Percentiles rank a stretch among this genome's conserved stretches.
These are phyloP conservation scores for Sapayoa aenigma DNA, from an alignment of 2,113 vertebrate species.

Conservation along the genomic window DNA sequence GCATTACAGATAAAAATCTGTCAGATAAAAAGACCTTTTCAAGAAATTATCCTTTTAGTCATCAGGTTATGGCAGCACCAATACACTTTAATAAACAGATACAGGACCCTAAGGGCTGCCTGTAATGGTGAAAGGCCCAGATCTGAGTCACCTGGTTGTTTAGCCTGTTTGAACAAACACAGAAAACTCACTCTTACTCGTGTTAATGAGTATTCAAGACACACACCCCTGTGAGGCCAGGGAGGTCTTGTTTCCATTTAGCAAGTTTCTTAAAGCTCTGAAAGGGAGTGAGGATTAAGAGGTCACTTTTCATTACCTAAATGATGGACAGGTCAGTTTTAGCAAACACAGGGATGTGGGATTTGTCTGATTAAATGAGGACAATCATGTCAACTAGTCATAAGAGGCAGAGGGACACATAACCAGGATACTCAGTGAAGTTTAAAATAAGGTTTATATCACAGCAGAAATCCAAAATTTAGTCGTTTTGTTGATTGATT, in stretches of 20 bases:
- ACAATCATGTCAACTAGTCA: not conserved
- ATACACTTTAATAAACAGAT: not conserved
- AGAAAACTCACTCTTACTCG: not conserved
- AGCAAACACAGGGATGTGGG: not conserved
- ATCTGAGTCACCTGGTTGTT: not conserved
- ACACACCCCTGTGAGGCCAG: not conserved
- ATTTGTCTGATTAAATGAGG: not conserved
- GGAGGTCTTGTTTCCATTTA: not conserved
- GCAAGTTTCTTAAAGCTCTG: not conserved
- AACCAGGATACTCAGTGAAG: not conserved
- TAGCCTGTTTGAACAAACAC: not conserved
- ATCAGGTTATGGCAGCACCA: not conserved
- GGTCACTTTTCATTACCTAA: not conserved
- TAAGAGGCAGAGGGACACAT: not conserved
- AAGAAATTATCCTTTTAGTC: not conserved
- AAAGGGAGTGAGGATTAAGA: not conserved
- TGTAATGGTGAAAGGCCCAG: not conserved
- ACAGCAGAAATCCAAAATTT: not conserved
- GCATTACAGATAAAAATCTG: not conserved
- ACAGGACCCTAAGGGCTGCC: not conserved
- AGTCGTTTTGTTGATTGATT: not conserved
- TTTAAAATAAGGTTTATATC: not conserved
- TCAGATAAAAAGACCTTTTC: not conserved
- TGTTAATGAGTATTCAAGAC: not conserved
- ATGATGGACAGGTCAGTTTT: not conserved